These are phyloP conservation scores for Anas platyrhynchos DNA, from an alignment of 2,113 vertebrate genomes.

Conservation along the genomic window DNA sequence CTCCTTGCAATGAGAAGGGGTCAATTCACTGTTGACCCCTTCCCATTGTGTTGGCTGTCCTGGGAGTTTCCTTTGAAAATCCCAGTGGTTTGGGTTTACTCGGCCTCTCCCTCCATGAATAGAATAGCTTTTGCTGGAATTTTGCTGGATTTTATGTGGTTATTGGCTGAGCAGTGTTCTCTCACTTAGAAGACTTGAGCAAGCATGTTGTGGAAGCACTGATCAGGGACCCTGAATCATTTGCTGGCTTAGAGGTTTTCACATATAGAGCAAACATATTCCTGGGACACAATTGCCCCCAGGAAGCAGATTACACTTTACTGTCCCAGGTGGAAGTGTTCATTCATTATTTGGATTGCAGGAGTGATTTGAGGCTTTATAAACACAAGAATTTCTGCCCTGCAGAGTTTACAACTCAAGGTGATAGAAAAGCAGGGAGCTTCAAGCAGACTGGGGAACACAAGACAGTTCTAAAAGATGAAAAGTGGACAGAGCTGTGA, in stretches of 20 bases:
- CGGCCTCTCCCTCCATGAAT: slow-evolving; percentile 45
- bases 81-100: slow-evolving; percentile 37
- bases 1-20: slow-evolving; percentile 32
- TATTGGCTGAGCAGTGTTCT: slow-evolving; percentile 45
- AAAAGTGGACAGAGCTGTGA: neutral
- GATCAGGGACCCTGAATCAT: neutral
- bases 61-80: slow-evolving; percentile 61
- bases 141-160: slow-evolving; percentile 60
- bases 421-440: neutral
- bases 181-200: slow-evolving; percentile 27
- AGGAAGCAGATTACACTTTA: neutral
- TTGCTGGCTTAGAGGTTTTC: slow-evolving; percentile 33
- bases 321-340: neutral
- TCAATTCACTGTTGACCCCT: slow-evolving; percentile 50
- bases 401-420: neutral
- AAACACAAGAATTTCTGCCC: slow-evolving; percentile 11
- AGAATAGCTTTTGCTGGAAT: slow-evolving; percentile 52
- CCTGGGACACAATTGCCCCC: neutral
- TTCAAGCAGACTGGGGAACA: neutral
- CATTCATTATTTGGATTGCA: slow-evolving; percentile 37
- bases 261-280: neutral
- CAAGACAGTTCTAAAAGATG: neutral
- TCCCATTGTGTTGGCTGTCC: slow-evolving; percentile 41
- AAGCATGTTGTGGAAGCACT: slow-evolving; percentile 24
- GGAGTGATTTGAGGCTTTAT: slow-evolving; percentile 2